These are phyloP conservation scores for Celastrina argiolus DNA, from an alignment of 2,888 invertebrate species.

Conservation along the genomic window DNA sequence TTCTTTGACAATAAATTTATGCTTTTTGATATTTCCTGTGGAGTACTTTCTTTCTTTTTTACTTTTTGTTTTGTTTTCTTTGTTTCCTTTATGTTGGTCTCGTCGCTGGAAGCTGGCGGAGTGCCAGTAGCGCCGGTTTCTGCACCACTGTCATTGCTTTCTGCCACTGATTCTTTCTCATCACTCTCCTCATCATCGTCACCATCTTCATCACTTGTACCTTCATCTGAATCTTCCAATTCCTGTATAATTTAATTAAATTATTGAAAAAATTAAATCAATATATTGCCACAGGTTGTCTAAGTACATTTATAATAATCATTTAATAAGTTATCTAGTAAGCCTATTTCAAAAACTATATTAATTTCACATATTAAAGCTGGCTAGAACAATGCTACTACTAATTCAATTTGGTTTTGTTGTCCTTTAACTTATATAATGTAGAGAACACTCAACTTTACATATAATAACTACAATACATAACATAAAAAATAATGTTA, in stretches of 20 bases:
- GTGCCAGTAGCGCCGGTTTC: conserved; percentile 52
- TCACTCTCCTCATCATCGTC: conserved; percentile 49
- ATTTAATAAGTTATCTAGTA: too few species aligned
- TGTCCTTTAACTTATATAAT: too few species aligned
- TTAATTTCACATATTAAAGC: too few species aligned
- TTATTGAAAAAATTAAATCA: too few species aligned
- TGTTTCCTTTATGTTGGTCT: conserved; percentile 38
- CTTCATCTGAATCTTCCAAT: conserved; percentile 51
- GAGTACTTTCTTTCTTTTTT: conserved; percentile 26
- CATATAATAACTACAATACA: too few species aligned
- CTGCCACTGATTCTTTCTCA: conserved; percentile 43
- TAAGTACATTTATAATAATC: too few species aligned
- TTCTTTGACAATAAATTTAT: conserved; percentile 50
- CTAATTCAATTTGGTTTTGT: too few species aligned
- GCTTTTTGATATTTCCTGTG: conserved; percentile 36
- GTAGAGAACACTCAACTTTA: too few species aligned
- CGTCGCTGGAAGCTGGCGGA: conserved; percentile 42
- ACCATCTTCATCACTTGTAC: conserved; percentile 37
- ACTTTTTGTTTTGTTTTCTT: conserved; percentile 27
- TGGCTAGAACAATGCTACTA: too few species aligned
- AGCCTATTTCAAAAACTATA: too few species aligned
- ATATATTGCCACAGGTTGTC: too few species aligned
- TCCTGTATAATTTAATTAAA: conserved; percentile 45
- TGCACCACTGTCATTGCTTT: conserved; percentile 64
- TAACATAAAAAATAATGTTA: too few species aligned